A percentile compares a stretch with the other conserved stretches of the same genome.
phyloP scores from a whole-genome alignment of 2,797 vertebrate genomes.

The Uromys caudimaculatus region DNA sequence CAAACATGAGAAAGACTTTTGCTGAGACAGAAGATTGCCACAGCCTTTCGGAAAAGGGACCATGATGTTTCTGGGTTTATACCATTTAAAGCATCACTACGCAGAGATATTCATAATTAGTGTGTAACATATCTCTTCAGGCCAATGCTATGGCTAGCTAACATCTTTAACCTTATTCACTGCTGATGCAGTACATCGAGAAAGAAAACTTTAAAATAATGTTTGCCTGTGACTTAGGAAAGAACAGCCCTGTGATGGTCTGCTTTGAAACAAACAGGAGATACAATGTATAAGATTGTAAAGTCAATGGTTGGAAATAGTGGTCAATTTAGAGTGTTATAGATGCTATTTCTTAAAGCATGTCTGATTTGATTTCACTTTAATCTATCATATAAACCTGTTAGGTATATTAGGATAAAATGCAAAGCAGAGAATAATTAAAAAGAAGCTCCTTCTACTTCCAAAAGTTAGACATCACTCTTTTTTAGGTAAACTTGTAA shows the following conservation, averaged over 20 bases:
- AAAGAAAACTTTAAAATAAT: constrained; percentile 30
- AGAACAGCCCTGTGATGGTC: constrained; percentile 47
- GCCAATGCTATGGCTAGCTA: background rate
- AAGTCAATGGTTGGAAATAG: background rate
- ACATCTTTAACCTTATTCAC: background rate
- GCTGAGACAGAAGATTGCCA: background rate
- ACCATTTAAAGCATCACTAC: background rate
- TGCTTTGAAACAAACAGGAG: constrained; percentile 75
- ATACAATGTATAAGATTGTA: background rate
- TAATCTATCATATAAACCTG: background rate
- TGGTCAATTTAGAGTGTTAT: background rate
- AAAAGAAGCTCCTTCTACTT: background rate
- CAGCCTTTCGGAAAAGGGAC: constrained; percentile 4
- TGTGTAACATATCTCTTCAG: background rate
- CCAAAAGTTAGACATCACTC: background rate
- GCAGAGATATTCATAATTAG: background rate
- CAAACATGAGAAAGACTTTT: background rate
- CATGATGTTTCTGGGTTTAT: background rate
- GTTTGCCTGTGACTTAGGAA: constrained; percentile 71
- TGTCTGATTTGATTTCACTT: constrained; percentile 19
- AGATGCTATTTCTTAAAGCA: constrained; percentile 30
- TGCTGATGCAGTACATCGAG: background rate
- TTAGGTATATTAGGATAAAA: background rate
- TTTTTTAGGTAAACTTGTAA: background rate
- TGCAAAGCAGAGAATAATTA: background rate